These are phyloP conservation scores for Ecliptopera silaceata DNA, from an alignment of 2,888 invertebrate genomes.

Conservation along the genomic window DNA sequence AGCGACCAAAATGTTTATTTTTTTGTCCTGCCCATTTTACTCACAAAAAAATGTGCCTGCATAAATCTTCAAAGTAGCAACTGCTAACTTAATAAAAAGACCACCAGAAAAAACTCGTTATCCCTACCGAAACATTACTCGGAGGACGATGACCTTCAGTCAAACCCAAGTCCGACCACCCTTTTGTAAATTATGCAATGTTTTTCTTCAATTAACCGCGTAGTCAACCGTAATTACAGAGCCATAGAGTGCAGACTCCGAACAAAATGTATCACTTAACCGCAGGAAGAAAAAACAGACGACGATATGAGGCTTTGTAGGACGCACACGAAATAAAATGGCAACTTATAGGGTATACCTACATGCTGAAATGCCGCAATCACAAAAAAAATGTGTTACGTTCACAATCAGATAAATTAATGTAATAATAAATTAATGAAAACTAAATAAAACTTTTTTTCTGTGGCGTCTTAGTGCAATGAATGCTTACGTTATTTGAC, in stretches of 20 bases:
- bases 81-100: background rate
- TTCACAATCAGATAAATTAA: too few species aligned
- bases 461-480: too few species aligned
- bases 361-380: background rate
- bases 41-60: background rate
- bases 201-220: constrained; percentile 74
- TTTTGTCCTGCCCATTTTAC: background rate
- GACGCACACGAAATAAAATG: background rate
- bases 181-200: constrained; percentile 69
- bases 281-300: constrained; percentile 52
- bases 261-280: constrained; percentile 65
- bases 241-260: constrained; percentile 57
- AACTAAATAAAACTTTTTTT: too few species aligned
- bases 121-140: background rate
- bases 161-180: constrained; percentile 9
- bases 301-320: constrained; percentile 45
- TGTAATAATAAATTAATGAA: too few species aligned
- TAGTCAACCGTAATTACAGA: constrained; percentile 67
- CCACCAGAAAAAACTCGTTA: background rate
- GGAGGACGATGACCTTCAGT: constrained; percentile 5
- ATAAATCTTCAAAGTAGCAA: background rate
- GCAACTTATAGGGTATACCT: too few species aligned
- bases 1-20: background rate
- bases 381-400: too few species aligned
- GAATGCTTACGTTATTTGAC: too few species aligned